These are phyloP conservation scores for Allophyes oxyacanthae DNA, from an alignment of 2,888 invertebrate species.

Conservation along the genomic window DNA sequence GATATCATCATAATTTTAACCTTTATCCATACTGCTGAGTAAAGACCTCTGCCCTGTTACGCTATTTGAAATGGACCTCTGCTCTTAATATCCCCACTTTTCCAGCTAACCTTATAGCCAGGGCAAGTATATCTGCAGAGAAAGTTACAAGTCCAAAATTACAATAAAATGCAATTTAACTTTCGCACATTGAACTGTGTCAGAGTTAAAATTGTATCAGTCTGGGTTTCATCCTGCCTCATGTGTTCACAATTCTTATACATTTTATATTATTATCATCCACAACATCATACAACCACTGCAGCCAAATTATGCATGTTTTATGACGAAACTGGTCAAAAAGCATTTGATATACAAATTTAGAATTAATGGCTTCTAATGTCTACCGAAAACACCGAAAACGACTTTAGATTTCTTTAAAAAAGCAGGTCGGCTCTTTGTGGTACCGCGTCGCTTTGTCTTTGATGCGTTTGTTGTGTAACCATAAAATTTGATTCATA, in stretches of 20 bases:
- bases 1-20: conserved; percentile 1
- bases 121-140: not conserved
- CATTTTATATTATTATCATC: no score
- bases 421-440: conserved; percentile 26
- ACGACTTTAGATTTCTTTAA: conserved; percentile 23
- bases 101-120: no score
- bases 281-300: conserved; percentile 25
- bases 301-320: conserved; percentile 5
- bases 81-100: no score
- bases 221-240: conserved; percentile 37
- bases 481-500: conserved; percentile 25
- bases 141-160: not conserved
- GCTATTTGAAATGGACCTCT: no score
- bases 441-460: conserved; percentile 17
- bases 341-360: conserved; percentile 31
- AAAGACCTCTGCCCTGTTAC: no score
- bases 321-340: conserved; percentile 27
- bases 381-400: conserved; percentile 21
- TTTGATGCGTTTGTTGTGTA: conserved; percentile 34
- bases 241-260: conserved; percentile 22
- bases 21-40: no score
- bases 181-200: conserved; percentile 5
- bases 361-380: conserved; percentile 39
- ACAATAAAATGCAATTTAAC: no score
- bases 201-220: conserved; percentile 18